Base-by-base conservation (phyloP, 2,113 vertebrate species). In the Zingel zingel region DNA sequence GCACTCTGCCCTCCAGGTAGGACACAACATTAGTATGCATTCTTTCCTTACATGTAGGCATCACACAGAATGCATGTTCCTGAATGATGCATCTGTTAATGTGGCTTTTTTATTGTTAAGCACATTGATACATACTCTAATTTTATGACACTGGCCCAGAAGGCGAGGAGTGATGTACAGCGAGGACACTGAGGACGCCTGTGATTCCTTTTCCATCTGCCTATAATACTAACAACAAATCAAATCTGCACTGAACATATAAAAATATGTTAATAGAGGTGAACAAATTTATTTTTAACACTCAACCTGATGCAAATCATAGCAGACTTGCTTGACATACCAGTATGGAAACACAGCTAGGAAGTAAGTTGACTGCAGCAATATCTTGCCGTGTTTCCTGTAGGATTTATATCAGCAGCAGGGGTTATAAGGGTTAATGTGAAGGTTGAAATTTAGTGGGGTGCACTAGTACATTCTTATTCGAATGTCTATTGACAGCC, bases 1-100 rank as follows among this genome's bases (percentile, higher is more conserved):
- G 90, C 89, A 12, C 77, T 93, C 79, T 92, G 93, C 83, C 91
- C 87, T 86, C 87, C 88, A 92, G 91, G 92, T 93, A 92, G 89
- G 91, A 92, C 45, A 36, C 13, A 1, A 18, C 43, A 63, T 43
- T 25, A 6, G 58, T 82, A 30, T 51, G 69, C n/a, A 16, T 15
- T 78, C 56, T 19, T 39, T 58, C n/a, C 27, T 15, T n/a, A 16
- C 56, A 15, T 54, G 19, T 39, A 39, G 23, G 25, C 13, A 4
- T 50, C 51, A 0, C 33, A 16, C 25, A 58, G 50, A 6, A 53
- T 21, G 5, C 77, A 10, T 23, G n/a, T 9, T 39, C 43, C 70
- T 39, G 47, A 66, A 6, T 0, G 33, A 25, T 39, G 27, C 21
- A 4, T 61, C 6, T 19, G 18, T 10, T 5, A n/a, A 53, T 33